phyloP scores from a whole-genome alignment of 2,113 vertebrate genomes.

The Epinephelus cyanopodus region DNA sequence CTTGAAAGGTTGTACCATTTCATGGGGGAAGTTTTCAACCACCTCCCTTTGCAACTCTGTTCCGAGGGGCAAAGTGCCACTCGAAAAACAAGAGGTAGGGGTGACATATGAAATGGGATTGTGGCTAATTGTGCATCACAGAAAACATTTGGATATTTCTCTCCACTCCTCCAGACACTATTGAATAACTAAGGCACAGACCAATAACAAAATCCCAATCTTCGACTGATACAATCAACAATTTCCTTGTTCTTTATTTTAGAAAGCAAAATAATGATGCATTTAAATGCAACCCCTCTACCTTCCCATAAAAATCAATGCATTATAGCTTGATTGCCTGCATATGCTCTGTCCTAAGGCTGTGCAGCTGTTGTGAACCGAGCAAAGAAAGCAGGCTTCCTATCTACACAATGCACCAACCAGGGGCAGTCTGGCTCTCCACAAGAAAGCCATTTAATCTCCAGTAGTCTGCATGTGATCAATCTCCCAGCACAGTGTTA shows the following conservation, averaged over 20 bases:
- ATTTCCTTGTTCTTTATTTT: not conserved
- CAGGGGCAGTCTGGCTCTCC: slow-evolving; percentile 64
- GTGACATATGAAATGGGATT: too few relatives aligned
- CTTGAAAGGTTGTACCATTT: too few relatives aligned
- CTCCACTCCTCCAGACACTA: not conserved
- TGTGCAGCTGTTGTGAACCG: slow-evolving; percentile 39
- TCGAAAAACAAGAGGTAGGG: too few relatives aligned
- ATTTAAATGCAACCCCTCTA: slow-evolving; percentile 12
- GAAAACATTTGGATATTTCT: not conserved
- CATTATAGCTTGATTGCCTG: slow-evolving; percentile 31
- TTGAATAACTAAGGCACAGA: not conserved
- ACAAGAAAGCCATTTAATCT: slow-evolving; percentile 81
- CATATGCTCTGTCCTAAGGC: slow-evolving; percentile 25
- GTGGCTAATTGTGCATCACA: too few relatives aligned
- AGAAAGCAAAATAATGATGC: slow-evolving; percentile 11
- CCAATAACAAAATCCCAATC: not conserved
- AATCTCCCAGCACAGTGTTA: slow-evolving; percentile 78
- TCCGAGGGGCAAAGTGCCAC: too few relatives aligned
- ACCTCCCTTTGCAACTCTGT: too few relatives aligned
- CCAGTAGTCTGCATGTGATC: slow-evolving; percentile 80
- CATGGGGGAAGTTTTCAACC: too few relatives aligned
- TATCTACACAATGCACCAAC: slow-evolving; percentile 64
- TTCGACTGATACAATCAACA: slow-evolving; percentile 3
- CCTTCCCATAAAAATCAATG: slow-evolving; percentile 14
- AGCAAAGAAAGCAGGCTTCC: slow-evolving; percentile 39